Evolutionary conservation across 2,888 invertebrate genomes (phyloP).

Genomic region (Pheosia tremula): DNA sequence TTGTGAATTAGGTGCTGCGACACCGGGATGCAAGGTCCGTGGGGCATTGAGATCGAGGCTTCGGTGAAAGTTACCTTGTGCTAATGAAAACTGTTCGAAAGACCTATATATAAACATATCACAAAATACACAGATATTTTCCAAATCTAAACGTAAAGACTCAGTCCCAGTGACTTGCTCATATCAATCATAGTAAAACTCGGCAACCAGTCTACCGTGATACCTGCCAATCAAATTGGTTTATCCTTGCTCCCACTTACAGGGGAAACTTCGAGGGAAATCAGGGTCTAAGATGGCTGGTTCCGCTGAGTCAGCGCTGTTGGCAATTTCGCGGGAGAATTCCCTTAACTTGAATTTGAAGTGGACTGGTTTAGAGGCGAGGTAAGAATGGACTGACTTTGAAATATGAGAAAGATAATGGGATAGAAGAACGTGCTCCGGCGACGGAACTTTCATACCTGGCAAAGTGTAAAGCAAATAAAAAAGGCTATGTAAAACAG

Average conservation of each 20-base stretch:
- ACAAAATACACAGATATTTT: not conserved
- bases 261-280: slow-evolving; percentile 9
- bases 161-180: slow-evolving; percentile 19
- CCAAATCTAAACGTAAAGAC: not conserved
- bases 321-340: slow-evolving; percentile 56
- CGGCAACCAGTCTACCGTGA: slow-evolving; percentile 32
- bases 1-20: not conserved
- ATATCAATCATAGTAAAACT: slow-evolving; percentile 57
- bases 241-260: not conserved
- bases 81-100: not conserved
- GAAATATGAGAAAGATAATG: not conserved
- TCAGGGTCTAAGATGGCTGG: slow-evolving; percentile 34
- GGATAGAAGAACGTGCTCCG: too few species aligned
- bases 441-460: too few species aligned
- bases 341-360: slow-evolving; percentile 44
- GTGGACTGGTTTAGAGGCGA: slow-evolving; percentile 36
- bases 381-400: slow-evolving; percentile 7
- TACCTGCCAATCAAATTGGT: slow-evolving; percentile 32
- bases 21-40: not conserved
- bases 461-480: too few species aligned
- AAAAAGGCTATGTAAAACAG: too few species aligned
- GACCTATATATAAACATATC: not conserved
- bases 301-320: slow-evolving; percentile 48
- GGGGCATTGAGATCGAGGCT: not conserved
- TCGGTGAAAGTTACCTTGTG: not conserved